Base-by-base conservation (phyloP, 2,888 invertebrate species). In the Amiota communis region DNA sequence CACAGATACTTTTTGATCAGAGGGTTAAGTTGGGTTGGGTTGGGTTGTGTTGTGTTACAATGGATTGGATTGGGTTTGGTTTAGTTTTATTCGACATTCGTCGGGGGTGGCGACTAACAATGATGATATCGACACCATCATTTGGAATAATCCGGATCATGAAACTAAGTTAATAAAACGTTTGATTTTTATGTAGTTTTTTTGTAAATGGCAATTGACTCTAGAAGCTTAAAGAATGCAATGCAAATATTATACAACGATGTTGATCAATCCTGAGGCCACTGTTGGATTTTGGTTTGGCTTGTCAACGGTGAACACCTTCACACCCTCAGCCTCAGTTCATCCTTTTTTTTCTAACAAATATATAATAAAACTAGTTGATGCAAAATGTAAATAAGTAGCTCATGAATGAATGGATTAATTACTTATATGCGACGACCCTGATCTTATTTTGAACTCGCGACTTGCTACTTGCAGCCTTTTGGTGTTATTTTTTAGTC, bases 131-230 rank as follows among this genome's bases (percentile, higher is more conserved):
- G 67, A 65, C 36, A 36, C 36, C 36, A 36, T 36, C 36, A 36
- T 36, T 53, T 64, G 46, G 2, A 53, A 47, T 81, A 81, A 86
- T 79, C 36, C 81, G 83, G 85, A 82, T 86, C 79, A 80, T 72
- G 77, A 76, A 83, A 79, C 79, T 72, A 53, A 77, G 78, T 79
- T 77, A 79, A 80, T 76, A 82, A 65, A 74, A 61, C 72, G 63
- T 15, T 72, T 57, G 72, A 70, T 74, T 73, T 68, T 72, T 71
- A 47, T 72, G 72, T 67, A 75, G 74, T 74, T 80, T 79, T 79
- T 75, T 70, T 36, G 36, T 36, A 6, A 36, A 36, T 36, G 23
- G 61, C 57, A 17, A 68, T 74, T 77, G 73, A 74, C 75, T 73
- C 76, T 78, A 79, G 78, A 79, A 70, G 82, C 78, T 80, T 84